A percentile compares a stretch with the other conserved stretches of the same genome.
Evolutionary conservation across 1,140 invertebrate genomes (phyloP).

Genomic region (Neodiprion virginianus): DNA sequence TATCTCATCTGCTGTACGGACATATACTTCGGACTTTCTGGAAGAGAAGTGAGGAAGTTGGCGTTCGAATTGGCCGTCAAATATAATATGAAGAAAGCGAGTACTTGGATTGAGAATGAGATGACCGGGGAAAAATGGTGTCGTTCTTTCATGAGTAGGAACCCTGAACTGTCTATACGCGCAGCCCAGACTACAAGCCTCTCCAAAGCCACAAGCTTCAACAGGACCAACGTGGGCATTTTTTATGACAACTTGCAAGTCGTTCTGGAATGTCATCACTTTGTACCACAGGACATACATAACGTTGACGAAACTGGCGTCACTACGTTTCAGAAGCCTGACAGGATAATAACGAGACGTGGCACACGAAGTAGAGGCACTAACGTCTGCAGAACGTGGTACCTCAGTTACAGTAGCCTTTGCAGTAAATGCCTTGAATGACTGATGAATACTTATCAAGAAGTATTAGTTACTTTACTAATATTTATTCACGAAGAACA

Average conservation of each 20-base stretch:
- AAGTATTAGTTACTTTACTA: constrained; percentile 10
- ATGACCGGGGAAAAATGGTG: constrained; percentile 59
- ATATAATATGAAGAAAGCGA: constrained; percentile 44
- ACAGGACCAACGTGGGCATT: constrained; percentile 41
- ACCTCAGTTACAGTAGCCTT: constrained; percentile 50
- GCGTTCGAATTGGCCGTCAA: constrained; percentile 49
- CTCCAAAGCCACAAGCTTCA: constrained; percentile 59
- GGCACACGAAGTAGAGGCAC: constrained; percentile 52
- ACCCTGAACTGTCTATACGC: constrained; percentile 52
- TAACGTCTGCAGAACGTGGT: constrained; percentile 55
- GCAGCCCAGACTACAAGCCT: constrained; percentile 48
- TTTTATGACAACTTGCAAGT: constrained; percentile 36
- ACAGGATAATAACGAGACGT: constrained; percentile 50
- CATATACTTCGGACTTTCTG: constrained; percentile 48
- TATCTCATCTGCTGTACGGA: constrained; percentile 41
- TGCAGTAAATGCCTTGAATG: constrained; percentile 51
- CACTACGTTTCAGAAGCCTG: constrained; percentile 52
- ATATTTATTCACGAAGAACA: too few relatives aligned
- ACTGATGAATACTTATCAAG: constrained; percentile 19
- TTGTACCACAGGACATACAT: constrained; percentile 41
- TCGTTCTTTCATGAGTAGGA: constrained; percentile 53
- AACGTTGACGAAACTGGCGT: constrained; percentile 62
- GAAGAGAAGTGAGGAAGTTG: constrained; percentile 49
- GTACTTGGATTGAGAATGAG: constrained; percentile 42
- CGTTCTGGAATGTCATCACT: constrained; percentile 24